These are phyloP conservation scores for Heliconius hermathena DNA, from an alignment of 1,140 invertebrate species.

Conservation along the genomic window DNA sequence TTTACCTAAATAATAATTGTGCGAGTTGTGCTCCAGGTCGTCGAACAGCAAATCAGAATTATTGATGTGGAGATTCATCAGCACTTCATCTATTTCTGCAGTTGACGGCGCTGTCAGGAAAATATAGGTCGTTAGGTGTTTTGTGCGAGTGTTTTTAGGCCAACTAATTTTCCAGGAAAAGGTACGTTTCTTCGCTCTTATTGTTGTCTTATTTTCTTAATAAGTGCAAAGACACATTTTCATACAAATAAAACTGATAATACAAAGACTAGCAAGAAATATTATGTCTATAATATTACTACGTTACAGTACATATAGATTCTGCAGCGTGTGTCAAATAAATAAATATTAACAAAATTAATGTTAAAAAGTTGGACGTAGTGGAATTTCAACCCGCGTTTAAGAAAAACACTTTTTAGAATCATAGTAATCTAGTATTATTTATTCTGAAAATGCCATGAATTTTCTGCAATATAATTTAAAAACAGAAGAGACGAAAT, in stretches of 20 bases:
- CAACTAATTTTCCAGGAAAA: constrained; percentile 1
- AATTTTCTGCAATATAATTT: too few species aligned
- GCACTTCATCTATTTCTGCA: constrained; percentile 50
- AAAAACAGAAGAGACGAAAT: too few species aligned
- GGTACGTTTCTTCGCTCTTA: background rate
- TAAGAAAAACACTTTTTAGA: too few species aligned
- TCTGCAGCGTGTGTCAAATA: too few species aligned
- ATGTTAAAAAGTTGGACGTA: too few species aligned
- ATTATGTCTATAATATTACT: background rate
- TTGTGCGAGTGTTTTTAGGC: background rate
- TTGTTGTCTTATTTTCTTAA: background rate
- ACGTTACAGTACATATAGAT: background rate
- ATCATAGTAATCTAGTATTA: too few species aligned
- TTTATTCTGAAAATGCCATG: too few species aligned
- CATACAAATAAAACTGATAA: too few species aligned
- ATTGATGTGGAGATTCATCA: constrained; percentile 54
- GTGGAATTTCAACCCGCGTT: too few species aligned
- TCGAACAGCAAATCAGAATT: constrained; percentile 53
- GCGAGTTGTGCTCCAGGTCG: constrained; percentile 45
- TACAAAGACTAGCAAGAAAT: too few species aligned
- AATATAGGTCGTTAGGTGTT: constrained; percentile 6
- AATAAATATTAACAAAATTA: too few species aligned
- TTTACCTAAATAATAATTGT: constrained; percentile 54
- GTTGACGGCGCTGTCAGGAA: constrained; percentile 42
- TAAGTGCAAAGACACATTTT: background rate